phyloP scores from a whole-genome alignment of 2,888 invertebrate species.

The Cactoblastis cactorum region DNA sequence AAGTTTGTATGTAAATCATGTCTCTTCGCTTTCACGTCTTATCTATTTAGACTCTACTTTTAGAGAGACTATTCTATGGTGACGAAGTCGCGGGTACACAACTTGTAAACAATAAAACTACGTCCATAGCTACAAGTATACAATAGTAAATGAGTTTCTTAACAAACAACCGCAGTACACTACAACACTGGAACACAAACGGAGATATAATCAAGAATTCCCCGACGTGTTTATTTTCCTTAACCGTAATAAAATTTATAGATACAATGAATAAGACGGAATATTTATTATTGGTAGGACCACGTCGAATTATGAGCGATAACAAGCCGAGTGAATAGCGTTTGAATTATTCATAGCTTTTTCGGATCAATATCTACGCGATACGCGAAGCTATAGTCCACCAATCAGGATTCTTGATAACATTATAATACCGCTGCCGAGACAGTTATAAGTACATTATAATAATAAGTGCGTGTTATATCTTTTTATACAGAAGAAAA shows the following conservation, averaged over 20 bases:
- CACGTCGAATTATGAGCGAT: conserved; percentile 33
- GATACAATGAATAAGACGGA: conserved; percentile 17
- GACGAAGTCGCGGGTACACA: too few relatives aligned
- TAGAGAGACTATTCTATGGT: too few relatives aligned
- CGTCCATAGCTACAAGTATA: too few relatives aligned
- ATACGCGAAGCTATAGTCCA: conserved; percentile 3
- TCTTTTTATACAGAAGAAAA: too few relatives aligned
- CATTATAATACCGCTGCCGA: neutral
- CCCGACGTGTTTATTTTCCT: conserved; percentile 15
- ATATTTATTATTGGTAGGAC: conserved; percentile 22
- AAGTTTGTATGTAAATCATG: too few relatives aligned
- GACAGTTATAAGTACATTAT: too few relatives aligned
- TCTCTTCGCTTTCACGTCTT: too few relatives aligned
- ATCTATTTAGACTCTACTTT: too few relatives aligned
- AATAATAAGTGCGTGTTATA: too few relatives aligned
- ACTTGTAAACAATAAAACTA: too few relatives aligned
- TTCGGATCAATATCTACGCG: conserved; percentile 7
- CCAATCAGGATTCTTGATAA: neutral
- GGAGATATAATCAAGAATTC: neutral
- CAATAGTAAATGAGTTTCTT: too few relatives aligned
- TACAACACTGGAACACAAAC: neutral
- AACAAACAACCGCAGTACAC: too few relatives aligned
- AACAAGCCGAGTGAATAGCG: conserved; percentile 30
- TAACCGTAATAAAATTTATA: conserved; percentile 22
- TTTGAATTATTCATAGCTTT: conserved; percentile 34